A percentile compares a stretch with the other conserved stretches of the same genome.
phyloP scores from a whole-genome alignment of 2,888 invertebrate genomes.

The Dicycla oo region DNA sequence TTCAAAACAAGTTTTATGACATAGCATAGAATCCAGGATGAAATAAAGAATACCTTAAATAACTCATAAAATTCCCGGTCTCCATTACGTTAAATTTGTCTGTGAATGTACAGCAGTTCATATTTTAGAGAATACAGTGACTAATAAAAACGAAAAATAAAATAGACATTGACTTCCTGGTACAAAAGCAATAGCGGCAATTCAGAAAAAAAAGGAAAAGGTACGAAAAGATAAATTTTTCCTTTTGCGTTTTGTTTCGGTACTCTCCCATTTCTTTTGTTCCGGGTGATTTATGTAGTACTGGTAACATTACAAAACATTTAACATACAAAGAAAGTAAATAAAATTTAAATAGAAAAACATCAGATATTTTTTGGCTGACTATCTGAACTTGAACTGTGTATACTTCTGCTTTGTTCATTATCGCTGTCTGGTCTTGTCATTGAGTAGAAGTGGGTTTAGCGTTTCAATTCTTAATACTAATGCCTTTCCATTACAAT shows the following conservation, averaged over 20 bases:
- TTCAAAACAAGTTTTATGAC: constrained; percentile 2
- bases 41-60: constrained; percentile 8
- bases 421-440: background rate
- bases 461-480: background rate
- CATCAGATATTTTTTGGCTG: constrained; percentile 42
- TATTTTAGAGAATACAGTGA: constrained; percentile 37
- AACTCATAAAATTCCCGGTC: background rate
- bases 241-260: constrained; percentile 75
- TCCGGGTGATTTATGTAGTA: constrained; percentile 81
- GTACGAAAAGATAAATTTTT: constrained; percentile 71
- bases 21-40: background rate
- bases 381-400: background rate
- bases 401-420: background rate
- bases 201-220: constrained; percentile 70
- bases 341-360: constrained; percentile 69
- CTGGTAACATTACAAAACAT: constrained; percentile 79
- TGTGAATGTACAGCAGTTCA: constrained; percentile 6
- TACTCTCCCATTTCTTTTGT: constrained; percentile 75
- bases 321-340: constrained; percentile 76
- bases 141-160: constrained; percentile 65
- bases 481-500: background rate
- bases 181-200: constrained; percentile 72
- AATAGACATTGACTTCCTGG: constrained; percentile 74
- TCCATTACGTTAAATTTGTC: constrained; percentile 13
- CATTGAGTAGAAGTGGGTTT: background rate